Base-by-base conservation (phyloP, 2,797 vertebrate species). In the Miichthys miiuy region DNA sequence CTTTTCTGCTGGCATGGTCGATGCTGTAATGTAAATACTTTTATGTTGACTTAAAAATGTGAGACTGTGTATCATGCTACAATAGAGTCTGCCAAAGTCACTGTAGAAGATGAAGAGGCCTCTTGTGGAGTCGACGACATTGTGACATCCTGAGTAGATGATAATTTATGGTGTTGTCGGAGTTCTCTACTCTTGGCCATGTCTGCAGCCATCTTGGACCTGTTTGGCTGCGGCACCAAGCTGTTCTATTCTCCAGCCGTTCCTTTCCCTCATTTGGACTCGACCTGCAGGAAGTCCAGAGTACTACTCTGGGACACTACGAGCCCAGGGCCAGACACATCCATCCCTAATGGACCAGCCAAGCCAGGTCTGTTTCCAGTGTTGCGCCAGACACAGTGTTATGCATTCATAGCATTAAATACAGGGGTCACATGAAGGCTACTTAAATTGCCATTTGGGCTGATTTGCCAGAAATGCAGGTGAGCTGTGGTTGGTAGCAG, bases 321-420 rank as follows among this genome's bases (percentile, higher is more conserved):
- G 4, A 82, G 70, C 68, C 27, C 52, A 21, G 67, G 64, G 82
- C 88, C 89, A 92, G 89, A 89, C 87, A 84, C 77, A 90, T 92
- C 87, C 83, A 88, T 89, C 82, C 77, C 88, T 85, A 90, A 91
- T 89, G 87, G 81, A 80, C 56, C 84, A 78, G 72, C 81, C 69
- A 51, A 66, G 79, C 79, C 83, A 87, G 80, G 72, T 81, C 83
- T 80, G 66, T 77, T 88, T 60, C 81, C 81, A 61, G 79, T 47
- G 76, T 71, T 79, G 76, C 44, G 21, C 70, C 87, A 83, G 83
- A 72, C 79, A 64, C 77, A 54, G 83, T 75, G 79, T 63, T 65
- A 68, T 80, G 80, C 84, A 89, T 90, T 90, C 86, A 89, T 83
- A 55, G 69, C 58, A 27, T 79, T 50, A 85, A 86, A 76, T 20